These are phyloP conservation scores for Odontothrips loti DNA, from an alignment of 2,888 invertebrate genomes.

Conservation along the genomic window DNA sequence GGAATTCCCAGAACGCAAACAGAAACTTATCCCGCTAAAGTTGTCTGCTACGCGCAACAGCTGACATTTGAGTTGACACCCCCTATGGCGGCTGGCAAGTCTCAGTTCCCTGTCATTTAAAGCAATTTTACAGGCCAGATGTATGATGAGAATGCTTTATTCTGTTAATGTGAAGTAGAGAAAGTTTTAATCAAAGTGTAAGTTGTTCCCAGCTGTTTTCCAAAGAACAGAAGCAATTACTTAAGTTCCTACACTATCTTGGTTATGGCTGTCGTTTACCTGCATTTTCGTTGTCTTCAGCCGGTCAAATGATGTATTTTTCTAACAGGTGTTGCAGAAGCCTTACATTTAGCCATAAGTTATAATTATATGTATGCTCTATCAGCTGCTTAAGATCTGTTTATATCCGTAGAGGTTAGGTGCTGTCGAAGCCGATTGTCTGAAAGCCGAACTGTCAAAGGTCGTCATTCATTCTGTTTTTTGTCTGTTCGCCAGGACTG, in stretches of 20 bases:
- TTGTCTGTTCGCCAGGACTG: conserved; percentile 28
- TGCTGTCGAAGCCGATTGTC: background rate
- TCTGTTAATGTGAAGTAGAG: background rate
- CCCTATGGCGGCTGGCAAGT: conserved; percentile 15
- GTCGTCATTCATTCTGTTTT: background rate
- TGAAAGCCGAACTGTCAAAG: background rate
- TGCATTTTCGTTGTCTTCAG: no score
- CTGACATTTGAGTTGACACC: conserved; percentile 22
- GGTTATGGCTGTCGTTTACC: no score
- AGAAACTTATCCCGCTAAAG: background rate
- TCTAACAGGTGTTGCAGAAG: no score
- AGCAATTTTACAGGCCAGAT: background rate
- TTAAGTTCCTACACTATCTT: no score
- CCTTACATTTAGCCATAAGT: no score
- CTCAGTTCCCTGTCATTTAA: background rate
- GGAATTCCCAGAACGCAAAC: no score
- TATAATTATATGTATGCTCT: no score
- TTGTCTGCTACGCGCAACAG: background rate
- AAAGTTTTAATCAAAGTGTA: background rate
- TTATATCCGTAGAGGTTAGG: background rate
- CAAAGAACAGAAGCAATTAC: no score
- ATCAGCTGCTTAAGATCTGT: no score
- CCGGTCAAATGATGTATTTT: no score
- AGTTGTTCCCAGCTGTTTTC: background rate
- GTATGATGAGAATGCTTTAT: background rate